phyloP scores from a whole-genome alignment of 2,797 vertebrate genomes.

The Pangasius krempfi region DNA sequence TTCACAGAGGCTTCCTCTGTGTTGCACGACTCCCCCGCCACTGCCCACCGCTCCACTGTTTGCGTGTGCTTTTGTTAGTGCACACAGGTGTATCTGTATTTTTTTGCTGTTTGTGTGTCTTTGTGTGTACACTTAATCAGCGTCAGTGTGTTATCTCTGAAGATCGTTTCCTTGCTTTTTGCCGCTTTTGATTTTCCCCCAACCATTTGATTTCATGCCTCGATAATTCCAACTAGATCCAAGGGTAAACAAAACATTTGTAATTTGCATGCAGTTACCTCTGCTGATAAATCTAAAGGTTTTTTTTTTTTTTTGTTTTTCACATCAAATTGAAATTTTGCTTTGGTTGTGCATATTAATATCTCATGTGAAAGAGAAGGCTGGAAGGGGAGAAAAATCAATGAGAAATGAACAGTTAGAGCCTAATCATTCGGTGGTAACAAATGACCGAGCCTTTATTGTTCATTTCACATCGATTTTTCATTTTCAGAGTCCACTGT shows the following conservation, averaged over 20 bases:
- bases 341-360: constrained; percentile 17
- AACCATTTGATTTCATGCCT: constrained; percentile 40
- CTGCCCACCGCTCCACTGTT: constrained; percentile 67
- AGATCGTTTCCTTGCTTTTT: constrained; percentile 35
- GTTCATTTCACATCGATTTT: constrained; percentile 24
- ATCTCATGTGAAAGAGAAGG: background rate
- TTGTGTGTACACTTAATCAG: constrained; percentile 4
- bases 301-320: constrained; percentile 10
- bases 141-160: constrained; percentile 1
- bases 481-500: background rate
- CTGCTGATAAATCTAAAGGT: constrained; percentile 19
- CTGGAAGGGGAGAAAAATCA: background rate
- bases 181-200: constrained; percentile 33
- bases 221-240: constrained; percentile 13
- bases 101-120: background rate
- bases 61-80: constrained; percentile 60
- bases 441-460: constrained; percentile 19
- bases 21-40: constrained; percentile 76
- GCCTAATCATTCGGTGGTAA: constrained; percentile 24
- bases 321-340: background rate
- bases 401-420: constrained; percentile 24
- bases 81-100: constrained; percentile 40
- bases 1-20: constrained; percentile 75
- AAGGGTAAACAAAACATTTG: constrained; percentile 28
- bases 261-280: constrained; percentile 43